Evolutionary conservation across 2,888 invertebrate species (phyloP), one percentile per base, ranked within the genome.

Genomic region (Clusia tigrina): DNA sequence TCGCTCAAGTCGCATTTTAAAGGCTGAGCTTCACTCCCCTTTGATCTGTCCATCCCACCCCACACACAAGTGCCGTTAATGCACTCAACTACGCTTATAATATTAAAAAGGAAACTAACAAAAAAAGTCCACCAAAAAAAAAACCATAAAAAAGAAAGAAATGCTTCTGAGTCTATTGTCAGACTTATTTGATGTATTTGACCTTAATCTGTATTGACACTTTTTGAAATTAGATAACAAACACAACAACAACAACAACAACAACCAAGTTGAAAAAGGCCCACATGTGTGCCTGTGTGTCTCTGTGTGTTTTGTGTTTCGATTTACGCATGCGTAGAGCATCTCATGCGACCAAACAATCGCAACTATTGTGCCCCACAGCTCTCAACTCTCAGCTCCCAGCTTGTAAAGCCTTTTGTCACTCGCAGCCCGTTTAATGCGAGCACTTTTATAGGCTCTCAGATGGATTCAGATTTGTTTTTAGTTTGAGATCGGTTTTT

Each of bases 131-230:
- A n/a, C n/a, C n/a, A n/a, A n/a, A n/a, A n/a, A n/a, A n/a, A n/a
- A n/a, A n/a, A n/a, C n/a, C n/a, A n/a, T n/a, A n/a, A n/a, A n/a
- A 12, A 32, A 32, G 6, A 32, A 32, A 32, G 32, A 32, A 32
- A 32, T 9, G 6, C 32, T 32, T 5, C 22, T 5, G 22, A 48
- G 22, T 46, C 46, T 46, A 17, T 52, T 37, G 51, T 51, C 20
- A 1, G 67, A 63, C 15, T 56, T 48, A 42, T 66, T 51, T 63
- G 78, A 77, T 77, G 74, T 74, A 69, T 71, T 68, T 77, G 77
- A 77, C 78, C 76, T 67, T 77, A 77, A 77, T 78, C 76, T 74
- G 70, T 67, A 76, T 77, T 77, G 78, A 77, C 78, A 77, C 69
- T 71, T 74, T 56, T 70, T 70, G 66, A 72, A 74, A 74, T 74